Base-by-base conservation (phyloP, 30 jellyfish, hydroid and myxozoan genomes). In the Cassiopea andromeda region DNA sequence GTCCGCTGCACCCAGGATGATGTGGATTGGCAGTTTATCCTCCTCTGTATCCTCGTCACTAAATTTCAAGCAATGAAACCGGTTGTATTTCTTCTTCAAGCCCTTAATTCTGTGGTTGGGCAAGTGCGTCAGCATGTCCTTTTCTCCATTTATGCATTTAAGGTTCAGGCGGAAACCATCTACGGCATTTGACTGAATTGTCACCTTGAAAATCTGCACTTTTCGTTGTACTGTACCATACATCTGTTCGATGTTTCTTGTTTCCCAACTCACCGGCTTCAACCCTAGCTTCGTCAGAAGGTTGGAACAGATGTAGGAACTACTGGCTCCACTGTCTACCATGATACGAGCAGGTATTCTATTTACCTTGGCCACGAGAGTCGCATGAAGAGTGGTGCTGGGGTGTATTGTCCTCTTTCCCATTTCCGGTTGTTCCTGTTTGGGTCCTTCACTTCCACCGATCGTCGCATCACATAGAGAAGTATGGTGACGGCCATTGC, bases 401-500 rank as follows among this genome's bases (percentile, higher is more conserved):
- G n/a, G n/a, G n/a, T n/a, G n/a, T n/a, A n/a, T n/a, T n/a, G n/a
- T n/a, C n/a, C n/a, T n/a, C n/a, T n/a, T n/a, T n/a, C n/a, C n/a
- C n/a, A n/a, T n/a, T n/a, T n/a, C n/a, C n/a, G n/a, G n/a, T n/a
- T n/a, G n/a, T n/a, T n/a, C n/a, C n/a, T n/a, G n/a, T n/a, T n/a
- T n/a, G n/a, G n/a, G n/a, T n/a, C n/a, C n/a, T n/a, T n/a, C n/a
- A n/a, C n/a, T n/a, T n/a, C n/a, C n/a, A n/a, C n/a, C n/a, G n/a
- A n/a, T n/a, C n/a, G n/a, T n/a, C n/a, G n/a, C n/a, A n/a, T 73
- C 90, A 73, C 98, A 94, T 27, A 89, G 59, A 27, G 96, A 94
- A 16, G 97, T 60, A 48, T 93, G 98, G 77, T 93, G 95, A 46
- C 83, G 60, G 69, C 83, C 72, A 2, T 83, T 71, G 85, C 97